These are phyloP conservation scores for Thamnaconus septentrionalis DNA, from an alignment of 2,113 vertebrate species.

Conservation along the genomic window DNA sequence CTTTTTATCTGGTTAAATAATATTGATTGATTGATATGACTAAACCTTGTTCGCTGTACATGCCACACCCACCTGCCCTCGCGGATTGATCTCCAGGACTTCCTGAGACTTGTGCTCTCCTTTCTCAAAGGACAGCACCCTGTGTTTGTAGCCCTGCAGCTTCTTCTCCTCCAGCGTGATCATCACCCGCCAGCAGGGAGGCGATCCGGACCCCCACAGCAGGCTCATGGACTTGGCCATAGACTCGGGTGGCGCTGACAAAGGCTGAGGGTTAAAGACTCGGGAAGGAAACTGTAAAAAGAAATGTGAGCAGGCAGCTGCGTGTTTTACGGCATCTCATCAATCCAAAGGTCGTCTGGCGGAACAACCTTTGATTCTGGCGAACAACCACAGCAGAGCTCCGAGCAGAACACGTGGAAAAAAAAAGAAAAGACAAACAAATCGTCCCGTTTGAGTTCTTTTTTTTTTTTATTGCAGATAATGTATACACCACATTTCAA, in stretches of 20 bases:
- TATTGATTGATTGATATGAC: too few relatives aligned
- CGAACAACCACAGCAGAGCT: too few relatives aligned
- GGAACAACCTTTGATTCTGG: neutral
- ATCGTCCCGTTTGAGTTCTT: neutral
- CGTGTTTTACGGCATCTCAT: neutral
- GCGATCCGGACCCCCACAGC: conserved; percentile 60
- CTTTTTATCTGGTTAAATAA: too few relatives aligned
- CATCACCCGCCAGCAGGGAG: conserved; percentile 77
- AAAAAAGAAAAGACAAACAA: conserved; percentile 13
- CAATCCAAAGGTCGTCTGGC: conserved; percentile 17
- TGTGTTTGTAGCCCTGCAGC: conserved; percentile 68
- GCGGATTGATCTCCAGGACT: conserved; percentile 70
- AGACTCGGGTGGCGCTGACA: neutral
- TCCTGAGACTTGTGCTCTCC: conserved; percentile 69
- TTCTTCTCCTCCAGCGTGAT: conserved; percentile 77
- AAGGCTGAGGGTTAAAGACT: neutral
- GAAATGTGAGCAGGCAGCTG: neutral
- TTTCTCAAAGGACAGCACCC: conserved; percentile 71
- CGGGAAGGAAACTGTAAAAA: neutral
- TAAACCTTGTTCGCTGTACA: too few relatives aligned
- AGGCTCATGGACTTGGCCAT: conserved; percentile 28
- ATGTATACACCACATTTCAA: conserved; percentile 77
- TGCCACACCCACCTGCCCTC: conserved; percentile 58
- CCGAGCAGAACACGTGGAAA: neutral
- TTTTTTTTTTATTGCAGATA: conserved; percentile 77